Evolutionary conservation across 2,113 vertebrate genomes (phyloP).

Genomic region (Carettochelys insculpta): DNA sequence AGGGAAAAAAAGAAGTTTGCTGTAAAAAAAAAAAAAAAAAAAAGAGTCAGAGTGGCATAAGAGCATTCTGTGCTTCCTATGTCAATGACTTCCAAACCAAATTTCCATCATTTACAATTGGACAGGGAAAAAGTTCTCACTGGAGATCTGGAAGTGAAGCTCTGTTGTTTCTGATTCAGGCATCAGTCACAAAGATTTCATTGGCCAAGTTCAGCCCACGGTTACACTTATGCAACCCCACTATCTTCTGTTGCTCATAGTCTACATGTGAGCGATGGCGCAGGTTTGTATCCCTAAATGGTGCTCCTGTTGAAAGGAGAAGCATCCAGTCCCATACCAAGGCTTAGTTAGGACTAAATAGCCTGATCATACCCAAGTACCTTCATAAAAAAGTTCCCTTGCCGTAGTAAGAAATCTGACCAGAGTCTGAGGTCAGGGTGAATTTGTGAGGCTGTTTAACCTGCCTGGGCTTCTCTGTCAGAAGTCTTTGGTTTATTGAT

Average conservation of each 20-base stretch:
- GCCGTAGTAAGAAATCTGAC: neutral
- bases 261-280: neutral
- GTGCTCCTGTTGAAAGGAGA: neutral
- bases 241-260: neutral
- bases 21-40: neutral
- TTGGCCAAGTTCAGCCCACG: neutral
- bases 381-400: neutral
- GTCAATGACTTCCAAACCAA: neutral
- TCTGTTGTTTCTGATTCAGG: neutral
- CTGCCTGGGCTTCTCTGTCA: neutral
- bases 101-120: neutral
- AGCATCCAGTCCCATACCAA: neutral
- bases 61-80: fast-evolving
- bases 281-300: neutral
- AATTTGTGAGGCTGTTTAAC: neutral
- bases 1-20: neutral
- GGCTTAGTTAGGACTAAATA: neutral
- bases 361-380: neutral
- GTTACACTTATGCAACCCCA: neutral
- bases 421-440: neutral
- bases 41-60: fast-evolving
- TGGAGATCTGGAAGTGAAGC: neutral
- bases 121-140: neutral
- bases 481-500: neutral
- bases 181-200: fast-evolving